These are phyloP conservation scores for Dryomyza anilis DNA, from an alignment of 2,888 invertebrate species.

Conservation along the genomic window DNA sequence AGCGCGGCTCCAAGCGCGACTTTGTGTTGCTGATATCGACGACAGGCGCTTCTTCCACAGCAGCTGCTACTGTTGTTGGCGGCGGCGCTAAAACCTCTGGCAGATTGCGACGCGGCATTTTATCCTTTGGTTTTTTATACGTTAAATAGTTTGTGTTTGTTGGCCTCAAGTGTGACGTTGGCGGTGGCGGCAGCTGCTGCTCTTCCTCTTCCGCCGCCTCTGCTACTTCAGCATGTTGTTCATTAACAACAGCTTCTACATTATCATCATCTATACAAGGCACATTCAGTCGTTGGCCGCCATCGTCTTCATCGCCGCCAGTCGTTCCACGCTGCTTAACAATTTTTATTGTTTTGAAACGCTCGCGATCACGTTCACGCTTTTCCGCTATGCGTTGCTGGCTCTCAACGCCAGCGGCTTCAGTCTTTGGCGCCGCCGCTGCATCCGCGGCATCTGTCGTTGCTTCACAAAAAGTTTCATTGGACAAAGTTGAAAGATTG, in stretches of 20 bases:
- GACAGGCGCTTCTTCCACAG: slow-evolving; percentile 24
- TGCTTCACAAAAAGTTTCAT: slow-evolving; percentile 31
- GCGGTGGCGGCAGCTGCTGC: slow-evolving; percentile 14
- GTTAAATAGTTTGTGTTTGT: slow-evolving; percentile 51
- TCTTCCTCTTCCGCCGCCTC: slow-evolving; percentile 34
- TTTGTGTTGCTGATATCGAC: slow-evolving; percentile 25
- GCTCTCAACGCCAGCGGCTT: slow-evolving; percentile 39
- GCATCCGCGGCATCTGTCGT: slow-evolving; percentile 7
- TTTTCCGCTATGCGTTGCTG: slow-evolving; percentile 42
- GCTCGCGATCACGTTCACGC: slow-evolving; percentile 57
- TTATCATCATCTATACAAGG: slow-evolving; percentile 55
- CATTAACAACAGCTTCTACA: no score
- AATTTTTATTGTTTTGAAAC: slow-evolving; percentile 61
- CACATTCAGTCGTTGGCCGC: slow-evolving; percentile 50
- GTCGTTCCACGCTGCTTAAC: slow-evolving; percentile 42
- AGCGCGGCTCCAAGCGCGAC: slow-evolving; percentile 43
- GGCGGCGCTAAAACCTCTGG: not conserved
- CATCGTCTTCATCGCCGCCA: slow-evolving; percentile 27
- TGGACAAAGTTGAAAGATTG: slow-evolving; percentile 47
- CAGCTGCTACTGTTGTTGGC: not conserved
- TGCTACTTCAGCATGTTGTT: slow-evolving; percentile 46
- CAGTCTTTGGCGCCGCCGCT: not conserved
- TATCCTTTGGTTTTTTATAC: slow-evolving; percentile 56
- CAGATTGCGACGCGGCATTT: slow-evolving; percentile 34
- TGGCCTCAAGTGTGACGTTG: slow-evolving; percentile 18